Percentiles rank a stretch among this genome's conserved stretches.
Evolutionary conservation across 2,888 invertebrate species (phyloP).

Genomic region (Alviniconcha strummeri): DNA sequence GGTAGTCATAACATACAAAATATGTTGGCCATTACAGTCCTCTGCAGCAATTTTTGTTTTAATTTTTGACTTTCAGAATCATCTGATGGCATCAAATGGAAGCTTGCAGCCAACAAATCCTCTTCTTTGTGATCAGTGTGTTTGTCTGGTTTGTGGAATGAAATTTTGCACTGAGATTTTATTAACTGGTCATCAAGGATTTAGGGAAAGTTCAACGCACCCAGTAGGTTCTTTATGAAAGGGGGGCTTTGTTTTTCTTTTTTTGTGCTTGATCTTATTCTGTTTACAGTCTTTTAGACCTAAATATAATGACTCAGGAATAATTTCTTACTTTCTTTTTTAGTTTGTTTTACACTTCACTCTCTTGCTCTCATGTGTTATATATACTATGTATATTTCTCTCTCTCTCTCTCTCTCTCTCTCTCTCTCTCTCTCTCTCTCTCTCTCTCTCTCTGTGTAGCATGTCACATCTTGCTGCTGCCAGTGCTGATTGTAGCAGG

Average conservation of each 20-base stretch:
- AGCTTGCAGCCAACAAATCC: background rate
- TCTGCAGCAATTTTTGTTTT: background rate
- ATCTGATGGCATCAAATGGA: slow-evolving; percentile 35
- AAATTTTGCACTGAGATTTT: no score
- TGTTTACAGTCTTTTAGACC: no score
- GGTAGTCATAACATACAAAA: background rate
- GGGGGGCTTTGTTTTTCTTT: no score
- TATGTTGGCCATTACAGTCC: background rate
- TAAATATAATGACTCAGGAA: no score
- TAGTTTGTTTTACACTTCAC: background rate
- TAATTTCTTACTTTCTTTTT: background rate
- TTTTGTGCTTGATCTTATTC: no score
- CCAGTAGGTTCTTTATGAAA: no score
- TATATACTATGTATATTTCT: background rate
- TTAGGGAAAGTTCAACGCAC: no score
- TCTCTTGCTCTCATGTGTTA: background rate
- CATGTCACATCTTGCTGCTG: no score
- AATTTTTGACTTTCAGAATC: slow-evolving; percentile 24
- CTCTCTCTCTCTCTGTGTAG: slow-evolving; percentile 6
- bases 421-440: slow-evolving; percentile 22
- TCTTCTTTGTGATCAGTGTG: background rate
- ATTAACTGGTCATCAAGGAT: no score
- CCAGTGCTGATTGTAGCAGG: no score
- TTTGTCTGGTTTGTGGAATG: no score
- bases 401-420: no score